Evolutionary conservation across 2,797 vertebrate species (phyloP).

Genomic region (Mionectes olivaceus): DNA sequence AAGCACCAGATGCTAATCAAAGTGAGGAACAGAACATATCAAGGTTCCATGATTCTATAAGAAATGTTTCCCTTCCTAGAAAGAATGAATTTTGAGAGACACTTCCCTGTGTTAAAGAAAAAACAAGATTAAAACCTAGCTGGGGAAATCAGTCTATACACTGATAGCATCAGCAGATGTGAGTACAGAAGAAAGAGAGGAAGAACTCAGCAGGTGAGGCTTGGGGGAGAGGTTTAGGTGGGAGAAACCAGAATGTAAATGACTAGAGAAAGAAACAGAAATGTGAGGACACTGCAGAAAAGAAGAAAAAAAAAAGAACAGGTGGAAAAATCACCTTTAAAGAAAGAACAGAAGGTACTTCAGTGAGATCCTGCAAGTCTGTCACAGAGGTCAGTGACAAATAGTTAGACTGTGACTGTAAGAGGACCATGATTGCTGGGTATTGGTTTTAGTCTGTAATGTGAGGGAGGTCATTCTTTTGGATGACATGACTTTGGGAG

Average conservation of each 20-base stretch:
- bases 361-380: neutral
- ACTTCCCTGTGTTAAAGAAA: neutral
- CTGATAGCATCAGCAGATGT: neutral
- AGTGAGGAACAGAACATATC: neutral
- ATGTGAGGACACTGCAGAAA: neutral
- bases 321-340: neutral
- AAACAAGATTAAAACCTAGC: neutral
- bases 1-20: neutral
- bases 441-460: neutral
- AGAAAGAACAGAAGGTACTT: neutral
- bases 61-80: neutral
- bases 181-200: neutral
- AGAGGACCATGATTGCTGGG: neutral
- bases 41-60: neutral
- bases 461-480: neutral
- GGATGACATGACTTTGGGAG: neutral
- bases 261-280: neutral
- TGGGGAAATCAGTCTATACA: neutral
- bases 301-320: neutral
- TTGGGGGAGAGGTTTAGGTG: neutral
- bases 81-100: neutral
- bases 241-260: neutral
- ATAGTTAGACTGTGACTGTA: neutral
- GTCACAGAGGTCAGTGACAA: neutral
- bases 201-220: neutral